Conservation (phyloP, 2,797 vertebrate genomes). For the Jordanella pulchra region DNA sequence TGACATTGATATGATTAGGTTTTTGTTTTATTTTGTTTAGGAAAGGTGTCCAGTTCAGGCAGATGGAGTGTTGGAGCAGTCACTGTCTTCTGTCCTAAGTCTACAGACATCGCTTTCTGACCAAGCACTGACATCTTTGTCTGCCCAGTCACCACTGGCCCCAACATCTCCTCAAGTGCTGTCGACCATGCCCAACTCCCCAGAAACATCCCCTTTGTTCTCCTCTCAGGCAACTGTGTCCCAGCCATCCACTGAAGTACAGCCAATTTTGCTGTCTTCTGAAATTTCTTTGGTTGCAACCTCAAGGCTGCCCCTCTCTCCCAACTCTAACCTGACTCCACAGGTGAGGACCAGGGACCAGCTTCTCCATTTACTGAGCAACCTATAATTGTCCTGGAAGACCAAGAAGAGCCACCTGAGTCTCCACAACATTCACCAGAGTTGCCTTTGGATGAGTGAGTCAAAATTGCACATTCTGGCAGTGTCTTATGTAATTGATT, state of each 20-base stretch:
- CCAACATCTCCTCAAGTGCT: not conserved
- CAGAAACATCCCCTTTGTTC: no score
- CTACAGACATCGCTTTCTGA: not conserved
- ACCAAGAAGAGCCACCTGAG: slow-evolving; percentile 3
- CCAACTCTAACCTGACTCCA: not conserved
- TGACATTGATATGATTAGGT: no score
- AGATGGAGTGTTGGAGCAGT: not conserved
- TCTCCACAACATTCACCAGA: not conserved
- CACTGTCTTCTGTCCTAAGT: not conserved
- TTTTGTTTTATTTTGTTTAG: no score
- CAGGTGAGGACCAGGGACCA: not conserved
- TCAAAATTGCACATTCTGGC: not conserved
- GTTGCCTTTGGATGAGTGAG: slow-evolving; percentile 8
- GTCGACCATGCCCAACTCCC: not conserved
- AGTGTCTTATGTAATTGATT: not conserved
- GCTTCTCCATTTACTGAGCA: slow-evolving; percentile 3
- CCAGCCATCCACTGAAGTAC: not conserved
- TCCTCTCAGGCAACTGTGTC: not conserved
- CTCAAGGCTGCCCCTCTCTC: not conserved
- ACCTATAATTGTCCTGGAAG: slow-evolving; percentile 3
- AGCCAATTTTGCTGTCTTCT: no score
- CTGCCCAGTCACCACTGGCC: not conserved
- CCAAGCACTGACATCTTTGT: not conserved
- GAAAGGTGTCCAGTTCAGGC: no score
- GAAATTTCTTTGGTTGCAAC: not conserved